Evolutionary conservation across 2,888 invertebrate genomes (phyloP), one percentile per base, ranked within the genome.

Genomic region (Cryptosula pallasiana): DNA sequence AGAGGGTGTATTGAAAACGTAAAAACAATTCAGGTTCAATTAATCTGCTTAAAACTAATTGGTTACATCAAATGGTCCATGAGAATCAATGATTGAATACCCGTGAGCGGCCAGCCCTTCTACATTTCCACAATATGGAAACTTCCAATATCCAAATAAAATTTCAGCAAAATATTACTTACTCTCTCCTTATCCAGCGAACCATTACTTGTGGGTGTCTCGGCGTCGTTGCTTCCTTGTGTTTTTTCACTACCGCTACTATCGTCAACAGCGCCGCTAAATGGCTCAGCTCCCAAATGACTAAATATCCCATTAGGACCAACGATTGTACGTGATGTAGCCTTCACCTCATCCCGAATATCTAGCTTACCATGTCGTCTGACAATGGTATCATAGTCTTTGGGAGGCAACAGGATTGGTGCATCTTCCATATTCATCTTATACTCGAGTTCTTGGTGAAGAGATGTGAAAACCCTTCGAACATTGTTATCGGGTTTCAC

Each of bases 301-400:
- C 27, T n/a, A 29, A 70, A 70, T 29, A 70, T 23, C 3, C 72
- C 72, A 55, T 58, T 72, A 23, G 72, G 71, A 1, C 55, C 72
- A 20, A 55, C n/a, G 16, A 55, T 55, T 27, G 55, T 36, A 1
- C 25, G 35, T 29, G 32, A n/a, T 25, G 55, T n/a, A 20, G n/a
- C 20, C 29, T n/a, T 9, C 35, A 34, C 29, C 2, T 36, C 45
- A 2, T 55, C 35, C 25, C 72, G 72, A 36, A 34, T 29, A 13
- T 89, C 88, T 70, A 92, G 84, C 81, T 92, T 91, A 5, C 92
- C 92, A 75, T 91, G 88, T 74, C 88, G 90, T 72, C 92, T 88
- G 82, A 92, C 92, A 1, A 94, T 91, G 0, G 95, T 95, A 85
- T 96, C 95, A 87, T 96, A 96, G 85, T 96, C 96, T 35, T 94